Base-by-base conservation (phyloP, 2,888 invertebrate genomes). In the Apocheima hispidaria region DNA sequence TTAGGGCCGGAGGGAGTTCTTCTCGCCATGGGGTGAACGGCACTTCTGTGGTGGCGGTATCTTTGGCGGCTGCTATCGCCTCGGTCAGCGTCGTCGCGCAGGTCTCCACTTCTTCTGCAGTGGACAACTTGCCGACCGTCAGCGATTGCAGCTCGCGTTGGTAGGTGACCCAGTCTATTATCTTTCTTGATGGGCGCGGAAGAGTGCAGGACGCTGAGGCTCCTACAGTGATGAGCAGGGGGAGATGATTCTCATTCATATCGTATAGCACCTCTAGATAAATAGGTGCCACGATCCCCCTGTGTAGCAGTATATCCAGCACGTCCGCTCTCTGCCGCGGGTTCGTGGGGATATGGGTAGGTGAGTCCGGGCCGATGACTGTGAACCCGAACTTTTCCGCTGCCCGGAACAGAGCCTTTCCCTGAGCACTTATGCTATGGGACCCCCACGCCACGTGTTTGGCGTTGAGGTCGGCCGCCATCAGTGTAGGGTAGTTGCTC, bases 371-470 rank as follows among this genome's bases (percentile, higher is more conserved):
- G 0, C 46, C 44, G 0, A 46, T 30, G 1, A 46, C 46, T 2
- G 46, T 33, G 10, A 30, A 18, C 0, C 18, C 18, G 20, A 1
- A 7, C 0, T 2, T 18, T 10, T 46, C 46, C 10, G 46, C 18
- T 0, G 18, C 33, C 10, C 4, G 10, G 0, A 14, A 20, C 10
- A 46, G 18, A 2, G 4, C 10, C 2, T n/a, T 20, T 0, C 53
- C 43, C 6, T 23, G 5, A 0, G 30, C 10, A 2, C 9, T 30
- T 1, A 30, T 52, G 1, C 30, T 5, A 0, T 36, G 14, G 18
- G 51, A 52, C 20, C 51, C 51, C 51, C 51, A 52, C 20, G 16
- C 16, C 14, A 23, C 14, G 16, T 43, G 43, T 23, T 43, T 43
- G 10, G 43, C 43, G 23, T 43, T 43, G n/a, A 43, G 12, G 16